These are phyloP conservation scores for Micromussa lordhowensis DNA, from an alignment of 92 coral and sea anemone species.

Conservation along the genomic window DNA sequence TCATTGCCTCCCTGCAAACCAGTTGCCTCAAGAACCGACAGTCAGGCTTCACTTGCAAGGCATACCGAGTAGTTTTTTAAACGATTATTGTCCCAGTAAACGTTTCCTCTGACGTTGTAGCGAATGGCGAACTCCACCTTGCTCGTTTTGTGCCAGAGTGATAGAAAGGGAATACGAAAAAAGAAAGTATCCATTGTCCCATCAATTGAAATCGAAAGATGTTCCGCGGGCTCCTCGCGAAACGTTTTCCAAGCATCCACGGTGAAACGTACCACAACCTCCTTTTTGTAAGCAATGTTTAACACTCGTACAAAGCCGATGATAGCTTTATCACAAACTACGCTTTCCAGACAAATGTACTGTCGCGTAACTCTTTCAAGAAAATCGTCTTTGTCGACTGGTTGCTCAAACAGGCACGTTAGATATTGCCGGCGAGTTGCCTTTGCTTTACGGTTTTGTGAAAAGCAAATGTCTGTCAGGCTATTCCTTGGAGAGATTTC, in stretches of 20 bases:
- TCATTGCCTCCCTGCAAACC: not conserved
- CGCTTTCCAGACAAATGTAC: slow-evolving; percentile 84
- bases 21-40: not conserved
- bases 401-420: slow-evolving; percentile 33
- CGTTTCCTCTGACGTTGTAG: slow-evolving; percentile 68
- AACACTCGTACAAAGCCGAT: slow-evolving; percentile 83
- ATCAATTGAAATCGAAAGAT: slow-evolving; percentile 70
- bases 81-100: slow-evolving; percentile 85
- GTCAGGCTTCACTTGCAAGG: not conserved
- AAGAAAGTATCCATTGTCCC: slow-evolving; percentile 77
- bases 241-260: slow-evolving; percentile 72
- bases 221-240: slow-evolving; percentile 69
- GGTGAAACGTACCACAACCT: slow-evolving; percentile 73
- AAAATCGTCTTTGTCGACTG: slow-evolving; percentile 30
- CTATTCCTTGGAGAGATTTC: slow-evolving; percentile 79
- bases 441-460: not conserved
- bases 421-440: not conserved
- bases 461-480: slow-evolving; percentile 46
- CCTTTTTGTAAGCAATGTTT: slow-evolving; percentile 78
- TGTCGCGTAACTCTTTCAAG: slow-evolving; percentile 48
- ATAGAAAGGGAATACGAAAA: slow-evolving; percentile 69
- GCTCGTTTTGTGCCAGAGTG: slow-evolving; percentile 40
- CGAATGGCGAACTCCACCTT: slow-evolving; percentile 81
- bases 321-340: slow-evolving; percentile 75
- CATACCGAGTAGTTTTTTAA: slow-evolving; percentile 61